These are phyloP conservation scores for Epistrophe eligans DNA, from an alignment of 2,888 invertebrate genomes.

Conservation along the genomic window DNA sequence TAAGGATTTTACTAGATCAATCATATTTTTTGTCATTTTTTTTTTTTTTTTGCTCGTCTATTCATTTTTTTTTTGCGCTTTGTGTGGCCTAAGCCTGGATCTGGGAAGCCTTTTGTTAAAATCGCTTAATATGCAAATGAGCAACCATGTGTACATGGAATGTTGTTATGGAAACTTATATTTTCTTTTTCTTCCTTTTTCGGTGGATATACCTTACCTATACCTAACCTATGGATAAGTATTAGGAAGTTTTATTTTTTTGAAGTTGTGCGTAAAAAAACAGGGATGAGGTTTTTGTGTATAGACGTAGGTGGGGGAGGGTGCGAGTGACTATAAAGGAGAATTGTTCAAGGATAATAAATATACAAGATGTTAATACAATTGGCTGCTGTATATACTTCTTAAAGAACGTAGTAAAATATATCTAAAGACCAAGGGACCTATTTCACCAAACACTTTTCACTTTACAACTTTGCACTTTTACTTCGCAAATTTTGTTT, in stretches of 20 bases:
- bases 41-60: constrained; percentile 37
- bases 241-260: constrained; percentile 8
- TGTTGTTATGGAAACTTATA: constrained; percentile 59
- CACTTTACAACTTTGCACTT: too few species aligned
- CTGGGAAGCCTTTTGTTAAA: constrained; percentile 61
- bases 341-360: neutral
- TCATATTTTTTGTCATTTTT: constrained; percentile 56
- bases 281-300: neutral
- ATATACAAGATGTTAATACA: neutral
- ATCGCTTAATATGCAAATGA: constrained; percentile 75
- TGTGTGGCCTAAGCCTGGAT: constrained; percentile 62
- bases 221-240: constrained; percentile 2
- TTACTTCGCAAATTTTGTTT: too few species aligned
- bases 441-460: too few species aligned
- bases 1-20: constrained; percentile 71
- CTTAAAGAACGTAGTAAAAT: neutral
- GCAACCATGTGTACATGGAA: constrained; percentile 63
- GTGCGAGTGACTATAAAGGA: neutral
- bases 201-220: neutral
- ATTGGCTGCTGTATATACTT: constrained; percentile 1
- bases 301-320: neutral
- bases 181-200: constrained; percentile 20
- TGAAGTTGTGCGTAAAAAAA: constrained; percentile 12
- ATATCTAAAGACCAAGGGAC: too few species aligned
- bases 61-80: constrained; percentile 33